A percentile compares a stretch with the other conserved stretches of the same genome.
phyloP scores from a whole-genome alignment of 2,113 vertebrate genomes.

The Tenebrosternarchus preto region DNA sequence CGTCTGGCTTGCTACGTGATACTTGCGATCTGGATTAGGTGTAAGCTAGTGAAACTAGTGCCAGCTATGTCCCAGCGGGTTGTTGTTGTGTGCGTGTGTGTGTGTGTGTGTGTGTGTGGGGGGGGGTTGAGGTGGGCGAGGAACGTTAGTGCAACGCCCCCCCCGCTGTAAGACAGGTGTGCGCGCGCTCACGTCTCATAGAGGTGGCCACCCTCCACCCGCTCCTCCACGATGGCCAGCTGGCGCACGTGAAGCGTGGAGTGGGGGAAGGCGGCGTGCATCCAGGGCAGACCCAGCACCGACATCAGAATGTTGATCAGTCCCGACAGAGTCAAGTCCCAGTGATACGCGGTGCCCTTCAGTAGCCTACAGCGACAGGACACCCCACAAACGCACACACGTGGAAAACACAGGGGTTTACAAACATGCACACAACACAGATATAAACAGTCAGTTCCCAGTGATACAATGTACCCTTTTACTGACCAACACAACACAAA shows the following conservation, averaged over 20 bases:
- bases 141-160: neutral
- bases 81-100: too few species aligned
- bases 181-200: conserved; percentile 90
- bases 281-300: conserved; percentile 93
- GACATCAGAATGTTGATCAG: conserved; percentile 94
- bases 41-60: neutral
- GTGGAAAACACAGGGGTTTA: conserved; percentile 17
- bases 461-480: conserved; percentile 18
- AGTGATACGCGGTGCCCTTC: conserved; percentile 98
- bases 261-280: conserved; percentile 96
- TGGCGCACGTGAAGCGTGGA: conserved; percentile 93
- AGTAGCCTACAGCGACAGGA: conserved; percentile 78
- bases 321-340: conserved; percentile 95
- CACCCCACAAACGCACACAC: conserved; percentile 19
- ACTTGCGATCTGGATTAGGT: neutral
- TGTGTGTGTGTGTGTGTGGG: too few species aligned
- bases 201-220: conserved; percentile 94
- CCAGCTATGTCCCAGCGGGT: neutral
- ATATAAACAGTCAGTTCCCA: conserved; percentile 29
- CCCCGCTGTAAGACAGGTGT: neutral
- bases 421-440: conserved; percentile 9
- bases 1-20: neutral
- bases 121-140: conserved; percentile 40
- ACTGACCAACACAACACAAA: conserved; percentile 24
- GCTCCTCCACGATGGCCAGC: conserved; percentile 93